These are phyloP conservation scores for Acrossocheilus fasciatus DNA, from an alignment of 2,797 vertebrate genomes.

Conservation along the genomic window DNA sequence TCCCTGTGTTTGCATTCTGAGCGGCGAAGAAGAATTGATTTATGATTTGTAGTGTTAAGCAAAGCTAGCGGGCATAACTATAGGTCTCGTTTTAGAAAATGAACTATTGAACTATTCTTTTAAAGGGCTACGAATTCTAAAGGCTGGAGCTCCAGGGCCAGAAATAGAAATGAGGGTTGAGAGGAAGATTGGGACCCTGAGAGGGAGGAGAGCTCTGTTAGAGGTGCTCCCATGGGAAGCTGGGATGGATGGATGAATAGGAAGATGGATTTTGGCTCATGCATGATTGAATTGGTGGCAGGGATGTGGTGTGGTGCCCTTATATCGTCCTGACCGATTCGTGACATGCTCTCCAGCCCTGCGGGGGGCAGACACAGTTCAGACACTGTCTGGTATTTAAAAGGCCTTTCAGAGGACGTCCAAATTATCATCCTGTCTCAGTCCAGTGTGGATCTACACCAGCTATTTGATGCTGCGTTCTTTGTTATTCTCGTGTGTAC, in stretches of 20 bases:
- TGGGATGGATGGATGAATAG: not conserved
- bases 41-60: no score
- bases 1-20: no score
- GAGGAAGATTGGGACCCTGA: not conserved
- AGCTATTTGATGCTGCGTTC: not conserved
- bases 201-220: not conserved
- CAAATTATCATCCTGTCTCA: slow-evolving; percentile 8
- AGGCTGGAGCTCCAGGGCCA: slow-evolving; percentile 4
- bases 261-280: slow-evolving; percentile 38
- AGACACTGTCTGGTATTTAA: slow-evolving; percentile 19
- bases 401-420: not conserved
- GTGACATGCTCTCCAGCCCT: slow-evolving; percentile 18
- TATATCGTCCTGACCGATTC: not conserved
- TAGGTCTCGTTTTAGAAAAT: no score
- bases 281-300: slow-evolving; percentile 34
- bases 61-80: no score
- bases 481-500: not conserved
- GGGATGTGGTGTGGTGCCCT: not conserved
- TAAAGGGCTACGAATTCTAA: not conserved
- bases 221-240: slow-evolving; percentile 29
- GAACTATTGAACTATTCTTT: not conserved
- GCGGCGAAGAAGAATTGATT: no score
- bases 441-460: not conserved
- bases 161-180: slow-evolving; percentile 25
- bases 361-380: slow-evolving; percentile 2